phyloP scores from a whole-genome alignment of 2,113 vertebrate genomes.

The Craseonycteris thonglongyai region DNA sequence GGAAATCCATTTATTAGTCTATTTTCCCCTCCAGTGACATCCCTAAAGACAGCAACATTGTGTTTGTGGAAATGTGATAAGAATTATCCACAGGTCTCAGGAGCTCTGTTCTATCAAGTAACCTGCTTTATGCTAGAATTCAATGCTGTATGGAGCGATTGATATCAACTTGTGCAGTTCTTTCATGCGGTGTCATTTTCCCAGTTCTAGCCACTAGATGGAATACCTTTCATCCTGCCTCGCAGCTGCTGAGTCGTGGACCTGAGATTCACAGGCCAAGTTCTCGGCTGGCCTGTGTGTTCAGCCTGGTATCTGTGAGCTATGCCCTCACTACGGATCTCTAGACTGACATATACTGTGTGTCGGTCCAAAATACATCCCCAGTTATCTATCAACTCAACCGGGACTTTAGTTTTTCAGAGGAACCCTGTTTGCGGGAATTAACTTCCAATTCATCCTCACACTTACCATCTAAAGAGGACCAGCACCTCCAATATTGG shows the following conservation, averaged over 20 bases:
- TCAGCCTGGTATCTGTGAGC: not conserved
- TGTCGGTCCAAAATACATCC: not conserved
- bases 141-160: not conserved
- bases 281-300: not conserved
- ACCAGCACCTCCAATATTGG: not conserved
- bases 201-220: not conserved
- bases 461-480: not conserved
- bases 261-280: not conserved
- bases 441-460: not conserved
- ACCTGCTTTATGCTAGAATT: not conserved
- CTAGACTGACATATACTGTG: accelerated
- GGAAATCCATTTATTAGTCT: not conserved
- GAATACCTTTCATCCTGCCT: not conserved
- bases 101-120: not conserved
- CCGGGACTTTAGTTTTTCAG: not conserved
- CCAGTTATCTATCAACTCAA: not conserved
- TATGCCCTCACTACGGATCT: not conserved
- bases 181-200: not conserved
- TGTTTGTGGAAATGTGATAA: not conserved
- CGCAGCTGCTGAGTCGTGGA: not conserved
- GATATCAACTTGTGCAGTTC: too few species aligned
- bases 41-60: not conserved
- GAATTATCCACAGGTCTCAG: not conserved
- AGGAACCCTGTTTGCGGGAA: not conserved
- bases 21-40: not conserved